phyloP scores from a whole-genome alignment of 2,113 vertebrate genomes.

The Entomyzon cyanotis region DNA sequence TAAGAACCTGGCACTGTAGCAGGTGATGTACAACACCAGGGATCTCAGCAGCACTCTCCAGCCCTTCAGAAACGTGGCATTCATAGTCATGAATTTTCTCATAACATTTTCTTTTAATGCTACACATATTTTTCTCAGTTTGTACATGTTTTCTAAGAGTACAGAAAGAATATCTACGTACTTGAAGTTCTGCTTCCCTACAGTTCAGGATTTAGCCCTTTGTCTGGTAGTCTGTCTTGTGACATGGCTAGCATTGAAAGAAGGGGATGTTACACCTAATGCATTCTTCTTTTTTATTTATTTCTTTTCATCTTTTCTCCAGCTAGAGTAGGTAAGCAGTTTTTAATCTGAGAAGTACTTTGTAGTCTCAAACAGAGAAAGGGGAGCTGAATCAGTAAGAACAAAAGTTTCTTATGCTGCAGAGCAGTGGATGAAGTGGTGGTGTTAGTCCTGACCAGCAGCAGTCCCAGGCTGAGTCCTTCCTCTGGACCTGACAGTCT shows the following conservation, averaged over 20 bases:
- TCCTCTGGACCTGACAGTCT: not conserved
- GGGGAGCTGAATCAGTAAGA: not conserved
- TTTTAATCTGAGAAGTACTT: not conserved
- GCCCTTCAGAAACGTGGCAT: not conserved
- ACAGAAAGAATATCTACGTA: not conserved
- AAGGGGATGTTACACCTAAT: not conserved
- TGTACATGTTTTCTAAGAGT: not conserved
- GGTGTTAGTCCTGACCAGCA: not conserved
- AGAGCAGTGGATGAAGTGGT: not conserved
- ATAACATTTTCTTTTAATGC: not conserved
- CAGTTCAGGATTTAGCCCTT: not conserved
- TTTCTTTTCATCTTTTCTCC: not conserved
- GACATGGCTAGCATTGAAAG: not conserved
- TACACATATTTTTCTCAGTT: not conserved
- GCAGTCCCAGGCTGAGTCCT: not conserved
- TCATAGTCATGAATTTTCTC: not conserved
- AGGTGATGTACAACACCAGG: not conserved
- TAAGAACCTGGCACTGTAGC: not conserved
- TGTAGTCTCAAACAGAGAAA: not conserved
- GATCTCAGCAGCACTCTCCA: not conserved
- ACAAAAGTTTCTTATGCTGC: not conserved
- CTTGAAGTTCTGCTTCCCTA: not conserved
- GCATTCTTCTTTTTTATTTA: not conserved
- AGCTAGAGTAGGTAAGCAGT: not conserved
- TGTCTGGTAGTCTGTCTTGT: not conserved